A percentile compares a stretch with the other conserved stretches of the same genome.
phyloP scores from a whole-genome alignment of 2,113 vertebrate species.

The Mus spicilegus region DNA sequence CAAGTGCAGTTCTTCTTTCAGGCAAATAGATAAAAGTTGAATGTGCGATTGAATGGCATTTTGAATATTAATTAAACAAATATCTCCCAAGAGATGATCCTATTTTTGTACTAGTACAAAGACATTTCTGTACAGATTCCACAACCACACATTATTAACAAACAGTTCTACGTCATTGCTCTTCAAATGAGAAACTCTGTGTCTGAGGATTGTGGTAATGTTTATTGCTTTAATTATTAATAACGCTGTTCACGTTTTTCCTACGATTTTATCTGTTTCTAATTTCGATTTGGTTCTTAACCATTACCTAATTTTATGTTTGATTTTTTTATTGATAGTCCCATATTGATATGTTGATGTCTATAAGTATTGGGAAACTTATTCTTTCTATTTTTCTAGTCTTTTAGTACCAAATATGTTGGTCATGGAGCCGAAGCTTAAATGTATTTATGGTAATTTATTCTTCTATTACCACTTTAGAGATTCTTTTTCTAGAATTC shows the following conservation, averaged over 20 bases:
- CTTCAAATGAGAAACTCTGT: neutral
- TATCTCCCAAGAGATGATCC: neutral
- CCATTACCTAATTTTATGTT: neutral
- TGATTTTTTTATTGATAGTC: neutral
- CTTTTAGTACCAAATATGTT: neutral
- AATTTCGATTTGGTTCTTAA: neutral
- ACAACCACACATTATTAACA: neutral
- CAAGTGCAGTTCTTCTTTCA: neutral
- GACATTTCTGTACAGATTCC: neutral
- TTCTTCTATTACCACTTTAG: conserved; percentile 14
- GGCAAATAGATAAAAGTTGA: neutral
- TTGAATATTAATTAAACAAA: conserved; percentile 24
- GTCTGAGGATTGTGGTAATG: neutral
- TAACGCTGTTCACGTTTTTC: neutral
- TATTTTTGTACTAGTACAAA: neutral
- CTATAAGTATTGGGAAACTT: neutral
- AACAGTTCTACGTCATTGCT: neutral
- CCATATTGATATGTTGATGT: neutral
- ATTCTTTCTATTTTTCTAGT: neutral
- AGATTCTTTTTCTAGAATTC: neutral
- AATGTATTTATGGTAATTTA: neutral
- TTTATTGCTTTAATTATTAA: conserved; percentile 18
- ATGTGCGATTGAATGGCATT: neutral
- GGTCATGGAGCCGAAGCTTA: neutral
- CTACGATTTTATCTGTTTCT: neutral